phyloP scores from a whole-genome alignment of 2,113 vertebrate species.

The Myiozetetes cayanensis region DNA sequence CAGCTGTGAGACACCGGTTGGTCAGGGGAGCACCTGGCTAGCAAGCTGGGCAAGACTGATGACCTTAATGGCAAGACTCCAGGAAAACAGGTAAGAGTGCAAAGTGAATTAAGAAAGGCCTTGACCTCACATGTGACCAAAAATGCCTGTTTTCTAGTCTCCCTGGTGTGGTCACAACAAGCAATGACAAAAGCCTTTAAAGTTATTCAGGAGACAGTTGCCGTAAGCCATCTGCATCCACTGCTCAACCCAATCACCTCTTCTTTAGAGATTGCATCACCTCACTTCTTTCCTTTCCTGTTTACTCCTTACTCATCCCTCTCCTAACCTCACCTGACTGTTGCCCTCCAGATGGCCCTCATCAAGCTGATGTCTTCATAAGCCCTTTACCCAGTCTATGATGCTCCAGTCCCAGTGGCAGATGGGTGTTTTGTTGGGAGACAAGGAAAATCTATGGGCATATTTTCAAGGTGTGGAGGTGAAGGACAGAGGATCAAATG shows the following conservation, averaged over 20 bases:
- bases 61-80: neutral
- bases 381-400: neutral
- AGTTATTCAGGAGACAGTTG: neutral
- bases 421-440: neutral
- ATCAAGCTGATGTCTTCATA: neutral
- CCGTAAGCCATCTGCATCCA: neutral
- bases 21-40: neutral
- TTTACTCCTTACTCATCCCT: neutral
- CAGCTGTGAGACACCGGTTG: rapidly evolving
- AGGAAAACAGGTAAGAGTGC: neutral
- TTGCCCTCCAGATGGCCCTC: neutral
- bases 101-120: neutral
- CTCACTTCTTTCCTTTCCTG: neutral
- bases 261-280: neutral
- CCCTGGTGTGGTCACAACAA: neutral
- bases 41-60: neutral
- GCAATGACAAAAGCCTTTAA: neutral
- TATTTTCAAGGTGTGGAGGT: neutral
- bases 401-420: rapidly evolving
- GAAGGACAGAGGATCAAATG: neutral
- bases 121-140: neutral
- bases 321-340: neutral
- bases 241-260: neutral
- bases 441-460: neutral
- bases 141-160: neutral